These are phyloP conservation scores for Osedax fenrisi DNA, from an alignment of 2,888 invertebrate species.

Conservation along the genomic window DNA sequence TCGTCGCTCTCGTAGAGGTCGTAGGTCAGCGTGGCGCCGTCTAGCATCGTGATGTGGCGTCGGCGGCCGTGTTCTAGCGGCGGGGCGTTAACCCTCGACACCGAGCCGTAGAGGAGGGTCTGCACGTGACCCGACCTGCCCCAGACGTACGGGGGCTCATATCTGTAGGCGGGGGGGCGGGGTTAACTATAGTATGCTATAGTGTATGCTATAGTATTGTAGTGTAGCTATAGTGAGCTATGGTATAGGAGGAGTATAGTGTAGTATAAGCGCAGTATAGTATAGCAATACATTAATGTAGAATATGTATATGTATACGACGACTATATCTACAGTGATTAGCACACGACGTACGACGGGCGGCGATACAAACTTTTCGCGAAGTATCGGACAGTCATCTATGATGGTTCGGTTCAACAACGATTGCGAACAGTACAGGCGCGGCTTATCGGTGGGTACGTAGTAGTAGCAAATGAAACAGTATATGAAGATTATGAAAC, in stretches of 20 bases:
- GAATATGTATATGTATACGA: too few relatives aligned
- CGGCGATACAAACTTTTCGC: not conserved
- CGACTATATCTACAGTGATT: too few relatives aligned
- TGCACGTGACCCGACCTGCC: slow-evolving; percentile 89
- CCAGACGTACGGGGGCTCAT: slow-evolving; percentile 78
- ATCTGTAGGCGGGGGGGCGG: slow-evolving; percentile 54
- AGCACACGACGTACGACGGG: too few relatives aligned
- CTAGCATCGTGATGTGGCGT: slow-evolving; percentile 60
- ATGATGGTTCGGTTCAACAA: not conserved
- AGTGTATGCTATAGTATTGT: too few relatives aligned
- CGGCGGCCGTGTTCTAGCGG: slow-evolving; percentile 70
- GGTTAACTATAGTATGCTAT: too few relatives aligned
- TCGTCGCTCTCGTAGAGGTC: slow-evolving; percentile 74
- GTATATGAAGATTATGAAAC: too few relatives aligned
- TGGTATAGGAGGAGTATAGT: too few relatives aligned
- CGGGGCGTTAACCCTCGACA: slow-evolving; percentile 67
- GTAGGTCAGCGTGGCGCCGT: slow-evolving; percentile 79
- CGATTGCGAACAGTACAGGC: not conserved
- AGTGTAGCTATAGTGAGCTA: too few relatives aligned
- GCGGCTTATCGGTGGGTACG: not conserved
- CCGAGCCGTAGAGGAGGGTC: slow-evolving; percentile 71
- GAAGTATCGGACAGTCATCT: not conserved
- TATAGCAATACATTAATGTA: too few relatives aligned
- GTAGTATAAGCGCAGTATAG: too few relatives aligned
- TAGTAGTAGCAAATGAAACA: too few relatives aligned